Base-by-base conservation (phyloP, 2,113 vertebrate species). In the Nothobranchius kuhntae region DNA sequence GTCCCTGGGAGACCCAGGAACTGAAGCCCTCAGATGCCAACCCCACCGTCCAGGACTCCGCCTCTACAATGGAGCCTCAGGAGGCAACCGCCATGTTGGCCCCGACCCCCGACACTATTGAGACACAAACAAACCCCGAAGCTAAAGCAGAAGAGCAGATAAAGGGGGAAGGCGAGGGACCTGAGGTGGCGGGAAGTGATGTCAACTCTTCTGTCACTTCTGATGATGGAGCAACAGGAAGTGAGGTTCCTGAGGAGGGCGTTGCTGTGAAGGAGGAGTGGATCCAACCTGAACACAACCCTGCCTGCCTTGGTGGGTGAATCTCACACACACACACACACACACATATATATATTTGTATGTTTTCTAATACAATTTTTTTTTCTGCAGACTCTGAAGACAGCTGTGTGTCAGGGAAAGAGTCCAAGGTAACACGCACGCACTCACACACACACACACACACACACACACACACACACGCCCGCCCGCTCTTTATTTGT, bases 391-490 rank as follows among this genome's bases (percentile, higher is more conserved):
- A 95, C 92, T 94, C 96, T 57, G 96, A 98, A 81, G 96, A 98
- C 89, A 95, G 96, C 83, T 95, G 94, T 70, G 91, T 93, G 68
- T 95, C 96, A 1, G 95, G 94, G 65, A 96, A 94, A 90, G 95
- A 95, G 83, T 93, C 95, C 69, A 98, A 98, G 95, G 96, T 98
- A 94, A 82, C 26, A 17, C 10, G 52, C 10, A 17, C 46, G 5
- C 53, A 5, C 55, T 47, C 44, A 4, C 53, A 10, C 30, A 2
- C 30, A 40, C 24, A 5, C 55, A 51, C 44, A 40, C 24, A 21
- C 1, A 38, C 9, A 1, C 4, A 9, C 3, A 5, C 55, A 51
- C 44, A 4, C 53, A 10, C 30, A 2, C 30, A 40, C 24, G n/a
- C 1, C 35, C 9, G 1, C 3, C 30, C 30, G 30, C 4, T 40